Conservation (phyloP, 1,140 invertebrate genomes). For the Pachyrhynchus sulphureomaculatus region DNA sequence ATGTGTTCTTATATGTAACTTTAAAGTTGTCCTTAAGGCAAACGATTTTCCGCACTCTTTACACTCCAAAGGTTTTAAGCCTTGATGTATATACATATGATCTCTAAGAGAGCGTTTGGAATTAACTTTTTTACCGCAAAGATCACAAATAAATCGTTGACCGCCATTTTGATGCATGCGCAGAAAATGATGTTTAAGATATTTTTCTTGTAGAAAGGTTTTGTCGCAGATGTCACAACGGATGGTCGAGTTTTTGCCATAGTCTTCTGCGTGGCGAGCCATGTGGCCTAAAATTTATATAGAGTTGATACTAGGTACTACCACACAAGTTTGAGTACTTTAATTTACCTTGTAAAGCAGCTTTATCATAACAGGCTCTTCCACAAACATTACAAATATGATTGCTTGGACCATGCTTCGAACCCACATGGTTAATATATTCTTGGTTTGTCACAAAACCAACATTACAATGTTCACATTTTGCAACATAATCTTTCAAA, state of each 20-base stretch:
- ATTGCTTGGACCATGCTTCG: slow-evolving; percentile 37
- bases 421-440: slow-evolving; percentile 42
- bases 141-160: slow-evolving; percentile 38
- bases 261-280: slow-evolving; percentile 35
- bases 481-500: slow-evolving; percentile 54
- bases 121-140: slow-evolving; percentile 41
- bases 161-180: slow-evolving; percentile 40
- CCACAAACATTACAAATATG: slow-evolving; percentile 45
- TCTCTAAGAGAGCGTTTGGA: slow-evolving; percentile 38
- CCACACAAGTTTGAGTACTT: neutral
- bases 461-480: slow-evolving; percentile 39
- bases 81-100: slow-evolving; percentile 42
- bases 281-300: slow-evolving; percentile 31
- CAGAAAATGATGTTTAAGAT: slow-evolving; percentile 37
- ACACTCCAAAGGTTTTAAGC: slow-evolving; percentile 45
- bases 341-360: slow-evolving; percentile 30
- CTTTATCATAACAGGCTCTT: slow-evolving; percentile 39
- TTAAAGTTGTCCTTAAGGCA: slow-evolving; percentile 44
- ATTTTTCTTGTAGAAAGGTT: slow-evolving; percentile 42
- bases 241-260: slow-evolving; percentile 49
- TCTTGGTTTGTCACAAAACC: slow-evolving; percentile 44
- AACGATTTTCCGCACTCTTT: slow-evolving; percentile 40
- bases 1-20: slow-evolving; percentile 75
- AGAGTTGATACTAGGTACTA: neutral
- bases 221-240: slow-evolving; percentile 54